phyloP scores from a whole-genome alignment of 1,140 invertebrate species.

The Nixonia krombeini region DNA sequence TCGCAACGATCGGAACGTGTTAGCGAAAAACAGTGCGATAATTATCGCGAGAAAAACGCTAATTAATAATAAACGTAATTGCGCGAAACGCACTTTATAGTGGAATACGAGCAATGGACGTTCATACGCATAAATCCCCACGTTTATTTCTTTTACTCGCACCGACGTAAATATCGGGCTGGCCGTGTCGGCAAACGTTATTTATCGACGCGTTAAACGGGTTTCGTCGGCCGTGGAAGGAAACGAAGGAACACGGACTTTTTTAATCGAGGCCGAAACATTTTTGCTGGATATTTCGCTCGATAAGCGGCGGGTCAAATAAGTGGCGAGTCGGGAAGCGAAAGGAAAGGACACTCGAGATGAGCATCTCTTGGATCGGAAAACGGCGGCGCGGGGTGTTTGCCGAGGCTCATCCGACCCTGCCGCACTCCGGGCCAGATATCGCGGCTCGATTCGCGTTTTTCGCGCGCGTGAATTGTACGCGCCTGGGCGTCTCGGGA shows the following conservation, averaged over 20 bases:
- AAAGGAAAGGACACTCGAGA: constrained; percentile 30
- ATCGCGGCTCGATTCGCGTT: constrained; percentile 8
- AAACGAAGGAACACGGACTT: constrained; percentile 6
- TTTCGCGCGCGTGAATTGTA: constrained; percentile 31
- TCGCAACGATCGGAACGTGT: no score
- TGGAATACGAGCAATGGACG: no score
- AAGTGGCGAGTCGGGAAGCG: constrained; percentile 28
- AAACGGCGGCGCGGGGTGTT: constrained; percentile 20
- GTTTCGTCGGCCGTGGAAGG: constrained; percentile 17
- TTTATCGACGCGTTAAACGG: constrained; percentile 26
- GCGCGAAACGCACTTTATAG: no score
- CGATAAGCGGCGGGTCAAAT: constrained; percentile 39
- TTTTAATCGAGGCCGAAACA: constrained; percentile 14
- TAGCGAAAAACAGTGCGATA: no score
- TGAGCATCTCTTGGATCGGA: constrained; percentile 31
- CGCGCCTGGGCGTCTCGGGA: constrained; percentile 43
- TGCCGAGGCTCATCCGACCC: constrained; percentile 30
- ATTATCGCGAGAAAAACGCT: no score
- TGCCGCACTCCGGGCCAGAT: constrained; percentile 12
- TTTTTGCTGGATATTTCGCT: constrained; percentile 36
- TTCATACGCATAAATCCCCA: no score
- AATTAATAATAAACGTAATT: no score
- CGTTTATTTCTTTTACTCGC: background rate
- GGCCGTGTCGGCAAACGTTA: constrained; percentile 13
- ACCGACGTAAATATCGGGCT: no score